Evolutionary conservation across 2,113 vertebrate genomes (phyloP).

Genomic region (Donacobius atricapilla): DNA sequence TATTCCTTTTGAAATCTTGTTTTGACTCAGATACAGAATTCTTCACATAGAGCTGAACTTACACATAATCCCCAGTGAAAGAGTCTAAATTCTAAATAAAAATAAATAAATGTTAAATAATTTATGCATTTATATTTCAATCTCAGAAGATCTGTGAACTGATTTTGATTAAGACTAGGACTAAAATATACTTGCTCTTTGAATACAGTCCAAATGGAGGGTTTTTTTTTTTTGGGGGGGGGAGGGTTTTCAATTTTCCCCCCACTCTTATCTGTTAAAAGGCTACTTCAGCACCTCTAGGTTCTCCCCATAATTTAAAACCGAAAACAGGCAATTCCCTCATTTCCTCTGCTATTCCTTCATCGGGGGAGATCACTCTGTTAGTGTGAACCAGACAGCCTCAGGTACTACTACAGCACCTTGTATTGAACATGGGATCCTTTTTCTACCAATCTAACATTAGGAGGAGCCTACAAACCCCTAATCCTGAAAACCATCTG

Average conservation of each 20-base stretch:
- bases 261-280: background rate
- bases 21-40: conserved; percentile 29
- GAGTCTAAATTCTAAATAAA: background rate
- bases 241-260: rapidly evolving
- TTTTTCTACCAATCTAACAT: background rate
- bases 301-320: background rate
- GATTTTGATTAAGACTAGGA: background rate
- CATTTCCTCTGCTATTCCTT: background rate
- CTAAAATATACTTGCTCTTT: background rate
- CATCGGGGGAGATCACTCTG: background rate
- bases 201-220: background rate
- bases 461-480: background rate
- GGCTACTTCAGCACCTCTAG: background rate
- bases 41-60: background rate
- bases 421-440: background rate
- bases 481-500: background rate
- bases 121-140: background rate
- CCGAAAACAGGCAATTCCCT: background rate
- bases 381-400: background rate
- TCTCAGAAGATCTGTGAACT: background rate
- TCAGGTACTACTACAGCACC: background rate
- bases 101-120: background rate
- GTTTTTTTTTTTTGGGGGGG: rapidly evolving
- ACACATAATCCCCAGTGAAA: background rate
- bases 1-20: conserved; percentile 13